Evolutionary conservation across 2,797 vertebrate genomes (phyloP).

Genomic region (Chelonia mydas): DNA sequence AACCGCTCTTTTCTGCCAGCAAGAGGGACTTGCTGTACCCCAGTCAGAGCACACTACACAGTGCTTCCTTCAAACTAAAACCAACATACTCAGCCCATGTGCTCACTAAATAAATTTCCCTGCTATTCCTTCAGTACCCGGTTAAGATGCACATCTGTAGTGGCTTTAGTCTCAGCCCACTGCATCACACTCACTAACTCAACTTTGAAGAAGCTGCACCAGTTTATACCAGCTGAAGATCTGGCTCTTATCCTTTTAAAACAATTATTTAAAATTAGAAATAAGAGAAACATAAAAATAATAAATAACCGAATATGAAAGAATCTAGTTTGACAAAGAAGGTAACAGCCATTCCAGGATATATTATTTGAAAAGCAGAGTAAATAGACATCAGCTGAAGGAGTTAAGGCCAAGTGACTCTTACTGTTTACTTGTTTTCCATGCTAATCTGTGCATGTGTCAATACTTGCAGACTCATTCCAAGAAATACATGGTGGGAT

Average conservation of each 20-base stretch:
- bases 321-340: neutral
- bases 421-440: neutral
- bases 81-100: neutral
- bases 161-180: neutral
- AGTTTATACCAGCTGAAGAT: neutral
- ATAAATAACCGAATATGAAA: neutral
- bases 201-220: neutral
- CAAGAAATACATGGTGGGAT: neutral
- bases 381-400: neutral
- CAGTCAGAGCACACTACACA: neutral
- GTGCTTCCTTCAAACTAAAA: neutral
- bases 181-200: neutral
- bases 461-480: neutral
- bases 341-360: neutral
- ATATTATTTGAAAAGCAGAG: neutral
- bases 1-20: neutral
- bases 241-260: neutral
- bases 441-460: neutral
- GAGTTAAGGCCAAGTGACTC: neutral
- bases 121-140: neutral
- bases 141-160: neutral
- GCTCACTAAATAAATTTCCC: neutral
- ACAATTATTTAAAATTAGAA: neutral
- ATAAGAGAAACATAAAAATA: neutral
- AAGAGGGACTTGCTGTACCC: neutral